phyloP scores from a whole-genome alignment of 2,113 vertebrate species.

The Canis aureus region DNA sequence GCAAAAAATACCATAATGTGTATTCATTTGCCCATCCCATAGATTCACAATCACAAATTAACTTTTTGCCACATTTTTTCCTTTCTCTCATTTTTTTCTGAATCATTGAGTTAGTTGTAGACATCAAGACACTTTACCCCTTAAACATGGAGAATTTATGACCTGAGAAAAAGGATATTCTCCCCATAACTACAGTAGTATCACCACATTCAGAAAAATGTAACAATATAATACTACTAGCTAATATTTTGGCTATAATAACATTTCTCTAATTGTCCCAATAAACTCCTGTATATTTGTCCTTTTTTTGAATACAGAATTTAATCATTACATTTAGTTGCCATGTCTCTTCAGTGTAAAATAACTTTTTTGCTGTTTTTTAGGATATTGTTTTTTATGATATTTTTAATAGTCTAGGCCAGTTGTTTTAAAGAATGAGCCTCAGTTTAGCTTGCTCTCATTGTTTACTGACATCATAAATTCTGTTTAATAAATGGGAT shows the following conservation, averaged over 20 bases:
- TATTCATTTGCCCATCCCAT: not conserved
- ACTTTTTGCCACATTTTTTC: not conserved
- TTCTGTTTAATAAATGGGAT: not conserved
- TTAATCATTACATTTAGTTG: not conserved
- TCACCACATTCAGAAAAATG: not conserved
- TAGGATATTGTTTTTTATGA: not conserved
- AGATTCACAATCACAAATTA: not conserved
- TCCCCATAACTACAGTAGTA: not conserved
- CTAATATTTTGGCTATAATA: not conserved
- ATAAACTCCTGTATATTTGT: not conserved
- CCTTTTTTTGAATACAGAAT: not conserved
- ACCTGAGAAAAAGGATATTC: not conserved
- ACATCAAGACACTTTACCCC: not conserved
- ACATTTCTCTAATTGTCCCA: not conserved
- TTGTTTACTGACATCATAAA: slow-evolving; percentile 8
- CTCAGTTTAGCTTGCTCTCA: not conserved
- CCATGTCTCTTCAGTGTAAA: not conserved
- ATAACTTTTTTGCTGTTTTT: not conserved
- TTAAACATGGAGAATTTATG: not conserved
- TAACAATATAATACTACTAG: not conserved
- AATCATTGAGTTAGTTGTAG: not conserved
- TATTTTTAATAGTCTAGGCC: not conserved
- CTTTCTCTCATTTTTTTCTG: not conserved
- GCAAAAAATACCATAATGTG: not conserved
- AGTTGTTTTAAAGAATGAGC: not conserved